Evolutionary conservation across 2,888 invertebrate species (phyloP), one percentile per base, ranked within the genome.

Genomic region (Carterocephalus palaemon): DNA sequence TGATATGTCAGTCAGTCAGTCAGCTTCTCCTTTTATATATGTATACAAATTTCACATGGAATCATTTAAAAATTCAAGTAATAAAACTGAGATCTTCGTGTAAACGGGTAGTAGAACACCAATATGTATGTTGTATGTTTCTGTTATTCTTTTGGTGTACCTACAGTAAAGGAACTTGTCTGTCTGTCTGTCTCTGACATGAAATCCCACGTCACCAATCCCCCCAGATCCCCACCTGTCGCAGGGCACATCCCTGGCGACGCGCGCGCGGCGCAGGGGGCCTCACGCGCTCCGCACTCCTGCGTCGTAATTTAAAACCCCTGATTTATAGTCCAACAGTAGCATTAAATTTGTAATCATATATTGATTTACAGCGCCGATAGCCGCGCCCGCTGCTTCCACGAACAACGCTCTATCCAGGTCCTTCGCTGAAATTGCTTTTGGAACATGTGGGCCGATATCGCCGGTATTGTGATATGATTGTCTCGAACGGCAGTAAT

Each of bases 321-420:
- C 76, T 82, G 85, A 86, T 86, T 86, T 86, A 86, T 82, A 76
- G 76, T 69, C 69, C 80, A 84, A 85, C 85, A 78, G 85, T 86
- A 85, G 85, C 85, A 85, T 85, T 85, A 86, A 85, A 86, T 85
- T 85, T 86, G 85, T 86, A 85, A 85, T 86, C 84, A 84, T 83
- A 84, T 85, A 85, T 85, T 85, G 85, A 86, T 86, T 86, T 86
- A 86, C 82, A 78, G 73, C 73, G 49, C 56, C 80, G 85, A 85
- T 85, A 85, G 82, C 76, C 64, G 73, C 74, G 67, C 76, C 74
- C 64, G 77, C 73, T 70, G 78, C 74, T 84, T 83, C 84, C 67
- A 58, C 64, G 85, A 84, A 85, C 64, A 28, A 33, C 19, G 33
- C 37, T 37, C 45, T 45, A 45, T 31, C 45, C 22, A 54, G 60